Conservation (phyloP, 37 sponge, comb jelly and placozoan genomes). For the Diacarnus erythraeanus region DNA sequence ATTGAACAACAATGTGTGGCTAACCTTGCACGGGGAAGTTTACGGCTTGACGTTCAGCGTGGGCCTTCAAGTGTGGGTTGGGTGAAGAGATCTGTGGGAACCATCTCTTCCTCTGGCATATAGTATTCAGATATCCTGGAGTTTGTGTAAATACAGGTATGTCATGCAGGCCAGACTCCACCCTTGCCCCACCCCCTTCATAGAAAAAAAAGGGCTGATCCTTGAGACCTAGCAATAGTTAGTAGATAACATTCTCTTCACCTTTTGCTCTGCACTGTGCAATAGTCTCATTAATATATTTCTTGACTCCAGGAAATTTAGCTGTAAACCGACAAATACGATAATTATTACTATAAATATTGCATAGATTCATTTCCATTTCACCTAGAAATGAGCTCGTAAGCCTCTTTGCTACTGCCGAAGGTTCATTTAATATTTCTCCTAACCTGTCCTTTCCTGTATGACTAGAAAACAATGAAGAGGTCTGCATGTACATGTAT, state of each 20-base stretch:
- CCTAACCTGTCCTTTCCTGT: slow-evolving; percentile 75
- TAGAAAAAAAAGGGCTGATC: too few relatives aligned
- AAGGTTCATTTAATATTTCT: slow-evolving; percentile 49
- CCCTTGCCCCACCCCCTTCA: too few relatives aligned
- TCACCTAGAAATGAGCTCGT: slow-evolving; percentile 71
- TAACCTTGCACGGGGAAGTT: slow-evolving; percentile 88
- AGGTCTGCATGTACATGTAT: too few relatives aligned
- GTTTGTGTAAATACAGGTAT: too few relatives aligned
- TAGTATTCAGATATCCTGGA: slow-evolving; percentile 53
- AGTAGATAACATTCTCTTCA: too few relatives aligned
- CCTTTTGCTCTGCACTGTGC: slow-evolving; percentile 43
- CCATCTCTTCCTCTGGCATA: slow-evolving; percentile 60
- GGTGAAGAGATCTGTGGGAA: slow-evolving; percentile 51
- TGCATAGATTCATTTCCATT: too few relatives aligned
- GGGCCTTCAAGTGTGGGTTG: slow-evolving; percentile 27
- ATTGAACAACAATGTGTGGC: too few relatives aligned
- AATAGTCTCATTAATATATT: slow-evolving; percentile 37
- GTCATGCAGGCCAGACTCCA: too few relatives aligned
- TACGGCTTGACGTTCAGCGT: slow-evolving; percentile 78
- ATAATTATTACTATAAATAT: background rate
- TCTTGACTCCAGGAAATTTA: slow-evolving; percentile 59
- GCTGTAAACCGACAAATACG: slow-evolving; percentile 9
- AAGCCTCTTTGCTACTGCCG: slow-evolving; percentile 56
- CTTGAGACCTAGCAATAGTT: too few relatives aligned
- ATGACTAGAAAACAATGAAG: background rate